phyloP scores from a whole-genome alignment of 2,113 vertebrate species.

The Progne subis region DNA sequence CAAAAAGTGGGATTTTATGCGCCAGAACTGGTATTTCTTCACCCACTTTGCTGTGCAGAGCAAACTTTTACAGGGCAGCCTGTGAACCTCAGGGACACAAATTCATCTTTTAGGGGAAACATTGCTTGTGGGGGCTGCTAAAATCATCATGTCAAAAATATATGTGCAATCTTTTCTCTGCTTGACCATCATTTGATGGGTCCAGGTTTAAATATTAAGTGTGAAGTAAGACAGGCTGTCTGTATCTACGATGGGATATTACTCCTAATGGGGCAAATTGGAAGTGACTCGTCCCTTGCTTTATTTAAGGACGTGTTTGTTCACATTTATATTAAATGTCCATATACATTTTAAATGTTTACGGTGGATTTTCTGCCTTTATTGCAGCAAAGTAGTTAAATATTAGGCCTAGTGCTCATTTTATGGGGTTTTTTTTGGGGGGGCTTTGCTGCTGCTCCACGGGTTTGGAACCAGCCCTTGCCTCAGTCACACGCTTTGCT shows the following conservation, averaged over 20 bases:
- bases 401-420: neutral
- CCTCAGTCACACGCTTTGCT: neutral
- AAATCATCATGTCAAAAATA: neutral
- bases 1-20: neutral
- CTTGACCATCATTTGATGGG: neutral
- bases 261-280: neutral
- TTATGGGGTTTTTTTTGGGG: neutral
- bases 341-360: neutral
- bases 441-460: neutral
- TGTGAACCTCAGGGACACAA: neutral
- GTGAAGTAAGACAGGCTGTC: neutral
- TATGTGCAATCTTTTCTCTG: neutral
- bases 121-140: neutral
- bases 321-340: neutral
- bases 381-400: neutral
- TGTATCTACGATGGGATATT: neutral
- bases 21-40: neutral
- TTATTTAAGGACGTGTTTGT: neutral
- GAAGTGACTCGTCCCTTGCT: neutral
- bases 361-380: neutral
- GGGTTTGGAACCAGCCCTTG: neutral
- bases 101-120: neutral
- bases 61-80: rapidly evolving
- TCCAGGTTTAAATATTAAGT: neutral
- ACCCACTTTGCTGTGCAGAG: neutral